A percentile compares a stretch with the other conserved stretches of the same genome.
phyloP scores from a whole-genome alignment of 2,113 vertebrate genomes.

The Leuciscus idus region DNA sequence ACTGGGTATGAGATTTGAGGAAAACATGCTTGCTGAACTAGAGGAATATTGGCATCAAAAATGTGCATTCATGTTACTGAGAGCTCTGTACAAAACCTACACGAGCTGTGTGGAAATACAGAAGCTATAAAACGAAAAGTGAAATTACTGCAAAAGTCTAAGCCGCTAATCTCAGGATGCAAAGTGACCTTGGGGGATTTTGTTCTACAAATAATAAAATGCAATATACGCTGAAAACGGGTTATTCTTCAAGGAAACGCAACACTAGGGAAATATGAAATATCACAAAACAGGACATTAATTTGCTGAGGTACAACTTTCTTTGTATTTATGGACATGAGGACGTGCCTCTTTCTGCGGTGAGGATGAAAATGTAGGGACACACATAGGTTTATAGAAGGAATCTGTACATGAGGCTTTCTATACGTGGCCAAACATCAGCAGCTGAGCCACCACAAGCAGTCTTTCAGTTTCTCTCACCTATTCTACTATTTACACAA shows the following conservation, averaged over 20 bases:
- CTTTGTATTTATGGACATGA: background rate
- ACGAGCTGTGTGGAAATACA: constrained; percentile 8
- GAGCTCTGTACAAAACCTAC: constrained; percentile 10
- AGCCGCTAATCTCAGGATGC: background rate
- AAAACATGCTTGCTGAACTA: constrained; percentile 32
- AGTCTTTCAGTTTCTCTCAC: constrained; percentile 41
- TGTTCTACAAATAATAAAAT: background rate
- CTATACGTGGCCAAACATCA: constrained; percentile 42
- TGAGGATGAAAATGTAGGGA: constrained; percentile 23
- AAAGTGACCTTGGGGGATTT: background rate
- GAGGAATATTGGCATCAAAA: background rate
- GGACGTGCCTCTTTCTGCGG: background rate
- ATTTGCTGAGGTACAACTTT: constrained; percentile 15
- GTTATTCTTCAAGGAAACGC: constrained; percentile 6
- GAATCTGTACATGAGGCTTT: constrained; percentile 33
- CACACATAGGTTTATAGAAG: background rate
- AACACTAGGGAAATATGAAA: constrained; percentile 1
- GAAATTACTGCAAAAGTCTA: background rate
- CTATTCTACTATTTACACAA: constrained; percentile 50
- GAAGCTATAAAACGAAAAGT: background rate
- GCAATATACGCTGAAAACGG: background rate
- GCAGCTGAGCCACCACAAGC: constrained; percentile 37
- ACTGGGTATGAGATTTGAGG: background rate
- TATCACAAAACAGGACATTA: background rate
- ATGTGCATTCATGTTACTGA: background rate